phyloP scores from a whole-genome alignment of 2,113 vertebrate genomes.

The Lanius collurio region DNA sequence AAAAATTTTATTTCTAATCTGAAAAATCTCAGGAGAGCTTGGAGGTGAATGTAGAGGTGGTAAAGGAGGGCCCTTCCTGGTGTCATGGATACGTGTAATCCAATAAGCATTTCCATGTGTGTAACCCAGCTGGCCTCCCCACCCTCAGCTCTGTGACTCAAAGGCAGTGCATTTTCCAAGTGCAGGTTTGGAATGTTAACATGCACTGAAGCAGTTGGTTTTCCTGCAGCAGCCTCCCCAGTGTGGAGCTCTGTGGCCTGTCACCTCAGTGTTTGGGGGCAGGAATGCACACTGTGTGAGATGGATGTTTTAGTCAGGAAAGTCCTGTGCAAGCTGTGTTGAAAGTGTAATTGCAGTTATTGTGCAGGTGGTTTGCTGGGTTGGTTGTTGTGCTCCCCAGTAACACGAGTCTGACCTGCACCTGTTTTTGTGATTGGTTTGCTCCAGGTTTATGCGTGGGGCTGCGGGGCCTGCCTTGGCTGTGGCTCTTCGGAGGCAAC shows the following conservation, averaged over 20 bases:
- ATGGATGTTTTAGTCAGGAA: background rate
- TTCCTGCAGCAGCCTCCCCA: background rate
- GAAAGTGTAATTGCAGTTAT: rapidly evolving
- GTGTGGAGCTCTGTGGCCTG: background rate
- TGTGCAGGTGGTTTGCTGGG: background rate
- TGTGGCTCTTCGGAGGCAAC: conserved; percentile 97
- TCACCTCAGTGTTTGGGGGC: background rate
- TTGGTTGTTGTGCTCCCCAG: background rate
- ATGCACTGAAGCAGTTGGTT: background rate
- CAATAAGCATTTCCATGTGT: background rate
- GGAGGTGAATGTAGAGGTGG: background rate
- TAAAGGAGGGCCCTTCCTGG: background rate
- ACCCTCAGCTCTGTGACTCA: background rate
- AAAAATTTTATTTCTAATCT: background rate
- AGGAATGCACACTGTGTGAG: rapidly evolving
- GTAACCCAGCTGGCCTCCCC: background rate
- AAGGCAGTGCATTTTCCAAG: background rate
- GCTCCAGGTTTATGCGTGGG: conserved; percentile 93
- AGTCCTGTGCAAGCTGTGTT: background rate
- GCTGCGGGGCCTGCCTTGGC: conserved; percentile 95
- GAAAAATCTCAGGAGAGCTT: background rate
- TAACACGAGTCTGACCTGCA: background rate
- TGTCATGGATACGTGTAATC: rapidly evolving
- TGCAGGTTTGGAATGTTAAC: background rate
- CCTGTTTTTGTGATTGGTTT: background rate